Percentiles rank a stretch among this genome's conserved stretches.
Conservation (phyloP, 2,113 vertebrate species). For the Chaetorhynchus papuensis region DNA sequence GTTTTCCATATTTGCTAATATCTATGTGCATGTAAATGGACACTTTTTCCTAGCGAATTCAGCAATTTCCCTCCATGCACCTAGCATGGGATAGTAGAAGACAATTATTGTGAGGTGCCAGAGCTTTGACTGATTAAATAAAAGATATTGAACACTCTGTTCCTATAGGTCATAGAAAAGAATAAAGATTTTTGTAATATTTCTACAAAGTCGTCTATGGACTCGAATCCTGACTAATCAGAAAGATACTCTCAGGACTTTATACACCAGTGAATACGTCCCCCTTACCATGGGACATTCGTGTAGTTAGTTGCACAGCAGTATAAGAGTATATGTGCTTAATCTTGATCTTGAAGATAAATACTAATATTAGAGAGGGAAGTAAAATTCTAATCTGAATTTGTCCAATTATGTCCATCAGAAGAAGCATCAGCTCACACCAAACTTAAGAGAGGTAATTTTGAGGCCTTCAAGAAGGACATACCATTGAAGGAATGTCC, state of each 20-base stretch:
- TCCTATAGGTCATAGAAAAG: neutral
- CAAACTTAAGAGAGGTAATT: neutral
- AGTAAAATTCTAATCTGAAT: neutral
- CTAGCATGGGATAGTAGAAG: neutral
- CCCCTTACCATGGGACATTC: neutral
- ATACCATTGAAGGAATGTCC: neutral
- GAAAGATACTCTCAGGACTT: neutral
- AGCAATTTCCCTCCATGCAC: neutral
- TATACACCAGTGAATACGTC: neutral
- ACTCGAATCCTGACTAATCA: neutral
- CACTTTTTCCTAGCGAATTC: neutral
- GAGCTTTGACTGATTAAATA: neutral
- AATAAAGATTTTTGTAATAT: neutral
- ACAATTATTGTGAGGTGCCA: neutral
- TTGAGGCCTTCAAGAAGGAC: neutral
- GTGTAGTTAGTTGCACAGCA: neutral
- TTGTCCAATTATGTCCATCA: neutral
- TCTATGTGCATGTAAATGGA: neutral
- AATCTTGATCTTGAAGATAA: neutral
- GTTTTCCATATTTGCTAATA: neutral
- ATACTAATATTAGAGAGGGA: neutral
- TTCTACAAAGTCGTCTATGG: neutral
- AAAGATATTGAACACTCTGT: neutral
- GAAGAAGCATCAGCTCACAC: neutral
- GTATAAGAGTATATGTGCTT: neutral